Evolutionary conservation across 2,888 invertebrate genomes (phyloP), one percentile per base, ranked within the genome.

Genomic region (Caenorhabditis panamensis): DNA sequence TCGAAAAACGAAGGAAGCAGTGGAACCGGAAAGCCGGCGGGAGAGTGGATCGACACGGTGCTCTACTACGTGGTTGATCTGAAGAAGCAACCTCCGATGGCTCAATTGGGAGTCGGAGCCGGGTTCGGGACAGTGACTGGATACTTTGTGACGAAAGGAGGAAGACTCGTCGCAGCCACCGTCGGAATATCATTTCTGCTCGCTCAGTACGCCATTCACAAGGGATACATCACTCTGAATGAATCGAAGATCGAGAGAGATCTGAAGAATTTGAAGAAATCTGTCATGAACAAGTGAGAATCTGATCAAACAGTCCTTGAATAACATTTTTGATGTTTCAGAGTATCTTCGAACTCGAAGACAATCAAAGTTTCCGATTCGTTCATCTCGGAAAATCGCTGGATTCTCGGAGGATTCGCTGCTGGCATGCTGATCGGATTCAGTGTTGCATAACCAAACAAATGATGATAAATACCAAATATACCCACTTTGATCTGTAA

Each of bases 381-480:
- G 8, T 79, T 79, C 47, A n/a, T 80, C 31, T 31, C 58, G 11
- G 71, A 76, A 2, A 69, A 80, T 58, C 59, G 76, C 22, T 80
- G 80, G 80, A 76, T 76, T 67, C 61, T 80, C 18, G 69, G 80
- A 1, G 80, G 80, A 36, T 80, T 76, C 31, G 80, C 71, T 5
- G 80, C 80, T 36, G 80, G 80, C 16, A 51, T 80, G 66, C 51
- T 80, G 0, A 80, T 80, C n/a, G 80, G 80, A 49, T 80, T 76
- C 61, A 76, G 80, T 28, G 22, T 80, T 6, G 80, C 76, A 3
- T 80, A 66, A 76, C 9, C 22, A 22, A 37, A 4, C 26, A 6
- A 20, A 26, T 24, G 9, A 20, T 13, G 9, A 41, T 3, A 41
- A 3, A 41, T 9, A 13, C 13, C 16, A 3, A 41, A 41, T 41